These are phyloP conservation scores for Ammodytes dubius DNA, from an alignment of 2,113 vertebrate genomes.

Conservation along the genomic window DNA sequence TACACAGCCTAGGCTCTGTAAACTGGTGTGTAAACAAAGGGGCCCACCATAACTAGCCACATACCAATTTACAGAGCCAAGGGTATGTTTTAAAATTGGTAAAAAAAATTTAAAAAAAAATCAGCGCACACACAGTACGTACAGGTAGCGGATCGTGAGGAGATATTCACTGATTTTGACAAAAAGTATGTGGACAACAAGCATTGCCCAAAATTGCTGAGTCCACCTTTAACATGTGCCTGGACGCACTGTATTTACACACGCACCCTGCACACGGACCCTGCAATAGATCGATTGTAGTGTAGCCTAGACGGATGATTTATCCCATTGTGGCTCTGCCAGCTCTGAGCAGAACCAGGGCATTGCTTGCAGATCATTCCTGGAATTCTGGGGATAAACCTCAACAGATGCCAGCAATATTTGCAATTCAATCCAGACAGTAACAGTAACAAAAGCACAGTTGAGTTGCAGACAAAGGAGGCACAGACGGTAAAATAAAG, in stretches of 20 bases:
- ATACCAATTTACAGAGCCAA: too few relatives aligned
- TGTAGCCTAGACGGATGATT: slow-evolving; percentile 54
- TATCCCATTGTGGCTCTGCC: slow-evolving; percentile 45
- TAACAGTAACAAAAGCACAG: slow-evolving; percentile 54
- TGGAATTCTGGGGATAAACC: slow-evolving; percentile 60
- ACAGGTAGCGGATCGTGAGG: too few relatives aligned
- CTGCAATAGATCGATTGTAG: slow-evolving; percentile 36
- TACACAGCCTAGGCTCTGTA: too few relatives aligned
- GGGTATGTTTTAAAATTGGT: too few relatives aligned
- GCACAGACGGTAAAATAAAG: slow-evolving; percentile 1
- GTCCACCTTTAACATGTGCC: slow-evolving; percentile 21
- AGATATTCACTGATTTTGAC: too few relatives aligned
- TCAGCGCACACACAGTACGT: too few relatives aligned
- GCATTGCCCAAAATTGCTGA: too few relatives aligned
- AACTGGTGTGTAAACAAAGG: too few relatives aligned
- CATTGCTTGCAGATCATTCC: slow-evolving; percentile 56
- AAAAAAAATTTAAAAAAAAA: too few relatives aligned
- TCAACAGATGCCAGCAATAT: slow-evolving; percentile 52
- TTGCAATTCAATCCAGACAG: slow-evolving; percentile 45
- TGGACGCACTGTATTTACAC: slow-evolving; percentile 22
- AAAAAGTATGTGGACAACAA: too few relatives aligned
- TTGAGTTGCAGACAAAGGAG: slow-evolving; percentile 33
- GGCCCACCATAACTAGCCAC: too few relatives aligned
- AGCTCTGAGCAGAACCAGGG: slow-evolving; percentile 42
- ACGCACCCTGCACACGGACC: slow-evolving; percentile 13